These are phyloP conservation scores for Odontamblyopus rebecca DNA, from an alignment of 2,797 vertebrate genomes.

Conservation along the genomic window DNA sequence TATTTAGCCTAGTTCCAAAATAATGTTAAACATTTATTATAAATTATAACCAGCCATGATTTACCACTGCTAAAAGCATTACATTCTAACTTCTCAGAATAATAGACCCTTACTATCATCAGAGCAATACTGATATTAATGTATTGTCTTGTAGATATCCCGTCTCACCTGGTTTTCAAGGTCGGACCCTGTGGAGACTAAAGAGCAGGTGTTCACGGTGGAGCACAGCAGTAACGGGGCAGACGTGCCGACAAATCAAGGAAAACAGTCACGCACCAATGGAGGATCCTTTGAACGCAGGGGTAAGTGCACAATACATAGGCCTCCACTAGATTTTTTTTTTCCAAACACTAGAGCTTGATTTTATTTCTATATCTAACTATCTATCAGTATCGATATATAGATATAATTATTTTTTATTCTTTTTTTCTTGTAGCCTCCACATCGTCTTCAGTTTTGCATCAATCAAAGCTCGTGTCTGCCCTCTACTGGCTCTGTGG, in stretches of 20 bases:
- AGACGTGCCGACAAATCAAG: constrained; percentile 9
- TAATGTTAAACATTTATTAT: background rate
- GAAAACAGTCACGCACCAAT: constrained; percentile 5
- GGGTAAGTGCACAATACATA: constrained; percentile 42
- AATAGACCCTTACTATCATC: no score
- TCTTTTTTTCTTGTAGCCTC: constrained; percentile 44
- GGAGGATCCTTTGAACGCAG: constrained; percentile 18
- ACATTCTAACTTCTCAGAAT: background rate
- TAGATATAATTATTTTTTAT: no score
- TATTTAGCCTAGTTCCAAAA: background rate
- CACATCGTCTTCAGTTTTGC: constrained; percentile 29
- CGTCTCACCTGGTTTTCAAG: constrained; percentile 93
- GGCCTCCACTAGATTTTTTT: background rate
- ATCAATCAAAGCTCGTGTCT: constrained; percentile 67
- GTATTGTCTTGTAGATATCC: constrained; percentile 4
- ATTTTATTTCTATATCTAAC: no score
- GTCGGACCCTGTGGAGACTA: constrained; percentile 67
- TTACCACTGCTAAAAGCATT: background rate
- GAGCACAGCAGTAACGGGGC: constrained; percentile 19
- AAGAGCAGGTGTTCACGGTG: constrained; percentile 51
- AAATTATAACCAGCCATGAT: background rate
- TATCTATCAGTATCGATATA: no score
- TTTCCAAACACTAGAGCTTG: background rate
- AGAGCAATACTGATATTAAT: background rate
- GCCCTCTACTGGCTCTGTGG: constrained; percentile 90